phyloP scores from a whole-genome alignment of 2,888 invertebrate genomes.

The Trachelus stipa region DNA sequence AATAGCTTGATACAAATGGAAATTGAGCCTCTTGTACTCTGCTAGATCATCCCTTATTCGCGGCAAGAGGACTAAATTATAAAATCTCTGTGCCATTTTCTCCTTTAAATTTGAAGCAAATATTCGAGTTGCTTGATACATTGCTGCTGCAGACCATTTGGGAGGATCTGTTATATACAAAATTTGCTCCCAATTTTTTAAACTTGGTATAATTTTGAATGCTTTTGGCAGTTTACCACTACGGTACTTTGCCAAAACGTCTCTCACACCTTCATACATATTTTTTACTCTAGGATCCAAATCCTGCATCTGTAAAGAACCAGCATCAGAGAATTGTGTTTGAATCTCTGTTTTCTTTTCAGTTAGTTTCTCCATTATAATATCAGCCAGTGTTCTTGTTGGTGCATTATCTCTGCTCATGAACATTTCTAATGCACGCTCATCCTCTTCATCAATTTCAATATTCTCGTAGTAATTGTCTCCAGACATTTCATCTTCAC shows the following conservation, averaged over 20 bases:
- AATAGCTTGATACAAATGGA: slow-evolving; percentile 95
- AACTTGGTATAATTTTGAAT: slow-evolving; percentile 94
- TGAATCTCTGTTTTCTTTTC: slow-evolving; percentile 93
- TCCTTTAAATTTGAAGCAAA: slow-evolving; percentile 98
- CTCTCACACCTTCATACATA: slow-evolving; percentile 92
- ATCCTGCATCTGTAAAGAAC: slow-evolving; percentile 81
- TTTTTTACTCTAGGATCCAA: slow-evolving; percentile 85
- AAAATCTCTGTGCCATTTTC: slow-evolving; percentile 96
- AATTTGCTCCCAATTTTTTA: slow-evolving; percentile 95
- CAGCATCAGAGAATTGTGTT: slow-evolving; percentile 85
- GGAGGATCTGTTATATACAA: slow-evolving; percentile 86
- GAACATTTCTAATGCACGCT: slow-evolving; percentile 87
- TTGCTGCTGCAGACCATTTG: slow-evolving; percentile 97
- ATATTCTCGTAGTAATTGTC: slow-evolving; percentile 78
- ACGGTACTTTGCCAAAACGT: slow-evolving; percentile 89
- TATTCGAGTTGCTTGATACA: slow-evolving; percentile 95
- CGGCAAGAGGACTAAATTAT: slow-evolving; percentile 92
- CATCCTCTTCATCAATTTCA: slow-evolving; percentile 89
- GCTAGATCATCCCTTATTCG: slow-evolving; percentile 93
- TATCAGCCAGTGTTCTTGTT: slow-evolving; percentile 85
- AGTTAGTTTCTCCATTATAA: slow-evolving; percentile 92
- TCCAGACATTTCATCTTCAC: slow-evolving; percentile 71
- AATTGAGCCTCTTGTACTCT: slow-evolving; percentile 95
- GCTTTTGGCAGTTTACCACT: slow-evolving; percentile 98
- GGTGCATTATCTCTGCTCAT: slow-evolving; percentile 74